Percentiles rank a stretch among this genome's conserved stretches.
Conservation (phyloP, 2,113 vertebrate genomes). For the Nestor notabilis region DNA sequence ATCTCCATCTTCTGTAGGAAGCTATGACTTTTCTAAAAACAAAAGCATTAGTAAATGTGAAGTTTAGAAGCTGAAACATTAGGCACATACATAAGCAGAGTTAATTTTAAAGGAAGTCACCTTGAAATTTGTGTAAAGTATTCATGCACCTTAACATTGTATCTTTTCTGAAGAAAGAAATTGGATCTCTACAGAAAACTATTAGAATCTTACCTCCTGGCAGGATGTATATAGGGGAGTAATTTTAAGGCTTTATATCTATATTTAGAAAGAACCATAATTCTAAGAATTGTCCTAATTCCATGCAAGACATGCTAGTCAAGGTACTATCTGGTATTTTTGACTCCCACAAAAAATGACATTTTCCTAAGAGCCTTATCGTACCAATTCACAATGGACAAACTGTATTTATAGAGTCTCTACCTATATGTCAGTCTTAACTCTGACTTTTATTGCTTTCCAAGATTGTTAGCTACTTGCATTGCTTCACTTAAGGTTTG, state of each 20-base stretch:
- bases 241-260: background rate
- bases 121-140: background rate
- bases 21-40: background rate
- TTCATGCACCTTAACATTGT: background rate
- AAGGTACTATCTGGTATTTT: background rate
- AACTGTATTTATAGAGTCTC: background rate
- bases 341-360: background rate
- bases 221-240: background rate
- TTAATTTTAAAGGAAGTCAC: background rate
- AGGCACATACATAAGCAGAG: background rate
- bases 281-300: background rate
- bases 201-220: background rate
- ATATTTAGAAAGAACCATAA: background rate
- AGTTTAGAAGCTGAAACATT: background rate
- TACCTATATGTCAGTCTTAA: constrained; percentile 12
- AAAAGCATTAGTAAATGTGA: background rate
- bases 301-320: background rate
- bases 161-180: background rate
- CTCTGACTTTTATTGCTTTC: constrained; percentile 53
- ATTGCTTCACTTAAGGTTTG: constrained; percentile 4
- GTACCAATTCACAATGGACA: background rate
- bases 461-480: constrained; percentile 37
- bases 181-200: background rate
- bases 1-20: background rate
- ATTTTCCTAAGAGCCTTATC: background rate